Conservation (phyloP, 2,888 invertebrate species). For the Gryllus longicercus region DNA sequence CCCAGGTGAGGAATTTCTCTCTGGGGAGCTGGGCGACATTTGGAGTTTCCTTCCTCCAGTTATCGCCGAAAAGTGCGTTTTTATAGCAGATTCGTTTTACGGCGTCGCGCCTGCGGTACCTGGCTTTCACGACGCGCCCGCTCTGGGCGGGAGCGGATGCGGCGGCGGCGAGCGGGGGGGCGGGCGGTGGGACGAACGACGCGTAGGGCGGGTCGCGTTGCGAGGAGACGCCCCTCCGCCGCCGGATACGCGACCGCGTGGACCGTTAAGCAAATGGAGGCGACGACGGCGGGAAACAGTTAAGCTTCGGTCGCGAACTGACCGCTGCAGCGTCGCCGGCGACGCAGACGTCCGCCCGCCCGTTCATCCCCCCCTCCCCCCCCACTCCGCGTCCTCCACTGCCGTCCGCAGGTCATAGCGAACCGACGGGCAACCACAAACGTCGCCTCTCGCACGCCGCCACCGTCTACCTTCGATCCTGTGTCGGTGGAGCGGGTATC, state of each 20-base stretch:
- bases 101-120: not conserved
- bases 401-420: not conserved
- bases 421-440: not conserved
- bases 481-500: too few species aligned
- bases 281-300: conserved; percentile 6
- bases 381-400: too few species aligned
- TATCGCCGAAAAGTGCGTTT: not conserved
- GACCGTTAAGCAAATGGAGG: conserved; percentile 10
- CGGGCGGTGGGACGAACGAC: not conserved
- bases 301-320: not conserved
- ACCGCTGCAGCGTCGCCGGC: conserved; percentile 4
- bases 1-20: not conserved
- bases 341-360: not conserved
- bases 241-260: conserved; percentile 17
- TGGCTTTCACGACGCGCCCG: not conserved
- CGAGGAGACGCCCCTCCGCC: not conserved
- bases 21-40: not conserved
- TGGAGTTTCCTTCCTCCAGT: not conserved
- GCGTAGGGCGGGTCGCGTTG: not conserved
- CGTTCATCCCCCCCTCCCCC: not conserved
- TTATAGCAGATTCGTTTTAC: too few species aligned
- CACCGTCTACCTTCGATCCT: too few species aligned
- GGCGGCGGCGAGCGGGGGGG: not conserved
- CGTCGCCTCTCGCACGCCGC: not conserved
- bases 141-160: not conserved